Base-by-base conservation (phyloP, 2,113 vertebrate species). In the Tor tambroides region DNA sequence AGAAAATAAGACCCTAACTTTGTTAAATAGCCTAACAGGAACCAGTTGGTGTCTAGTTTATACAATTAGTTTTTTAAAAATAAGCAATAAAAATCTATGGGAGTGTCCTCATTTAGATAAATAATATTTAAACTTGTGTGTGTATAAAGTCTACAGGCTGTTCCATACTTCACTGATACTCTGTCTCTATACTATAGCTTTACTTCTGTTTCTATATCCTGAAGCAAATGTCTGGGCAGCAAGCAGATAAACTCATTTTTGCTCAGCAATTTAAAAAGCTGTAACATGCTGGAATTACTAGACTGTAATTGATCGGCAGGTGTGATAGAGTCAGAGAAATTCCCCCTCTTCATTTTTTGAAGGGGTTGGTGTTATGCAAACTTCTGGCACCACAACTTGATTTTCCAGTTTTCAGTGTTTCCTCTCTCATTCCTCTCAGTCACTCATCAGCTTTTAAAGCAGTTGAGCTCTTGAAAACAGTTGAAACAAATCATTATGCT, bases 281-380 rank as follows among this genome's bases (percentile, higher is more conserved):
- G 88, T 90, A 83, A 88, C 76, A 92, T 71, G 67, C 79, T 90
- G 76, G 87, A 87, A 92, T 92, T 89, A 92, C 89, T 85, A 67
- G 89, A 82, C 32, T 87, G 87, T 92, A 90, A 91, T 85, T 90
- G 91, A 94, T 89, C 61, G 87, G 89, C 88, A 90, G 88, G 90
- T 92, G 91, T 61, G 83, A 84, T 67, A 38, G 21, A 23, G 35
- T 32, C 43, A 59, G 43, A 41, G 61, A 43, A 49, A 51, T 35
- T 30, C 3, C 46, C 41, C 28, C 56, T 1, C 23, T 79, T 49
- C 30, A 32, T 79, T 87, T 78, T 59, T 46, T 14, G 7, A 17
- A 35, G 28, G 51, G 35, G 30, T 54, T 88, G n/a, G 21, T 32
- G 35, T 63, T 49, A 72, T 86, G 69, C 80, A 80, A 89, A 87